These are phyloP conservation scores for Apolygus lucorum DNA, from an alignment of 1,140 invertebrate species.

Conservation along the genomic window DNA sequence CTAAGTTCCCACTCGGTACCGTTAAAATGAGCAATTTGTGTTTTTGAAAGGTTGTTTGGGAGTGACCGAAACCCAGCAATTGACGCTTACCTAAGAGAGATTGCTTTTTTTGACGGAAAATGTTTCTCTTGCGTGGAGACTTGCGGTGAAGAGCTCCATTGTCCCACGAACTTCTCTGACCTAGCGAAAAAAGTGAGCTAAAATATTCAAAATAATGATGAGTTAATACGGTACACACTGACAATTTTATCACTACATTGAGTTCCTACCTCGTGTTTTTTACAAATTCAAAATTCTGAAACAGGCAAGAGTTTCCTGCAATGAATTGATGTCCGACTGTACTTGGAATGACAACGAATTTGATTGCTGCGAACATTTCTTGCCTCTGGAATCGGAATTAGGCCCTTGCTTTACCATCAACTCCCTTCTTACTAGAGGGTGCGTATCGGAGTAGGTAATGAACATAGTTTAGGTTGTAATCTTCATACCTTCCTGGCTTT, in stretches of 20 bases:
- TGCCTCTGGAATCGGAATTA: slow-evolving; percentile 54
- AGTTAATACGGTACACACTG: no score
- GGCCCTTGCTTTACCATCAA: slow-evolving; percentile 52
- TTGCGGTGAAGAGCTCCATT: neutral
- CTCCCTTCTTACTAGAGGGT: no score
- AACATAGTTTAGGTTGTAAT: no score
- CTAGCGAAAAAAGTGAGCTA: neutral
- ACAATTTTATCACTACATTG: no score
- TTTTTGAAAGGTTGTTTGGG: neutral
- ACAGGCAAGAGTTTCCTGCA: slow-evolving; percentile 47
- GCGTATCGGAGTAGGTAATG: no score
- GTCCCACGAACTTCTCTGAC: neutral
- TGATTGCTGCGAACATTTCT: slow-evolving; percentile 56
- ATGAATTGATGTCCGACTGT: slow-evolving; percentile 47
- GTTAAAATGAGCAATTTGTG: no score
- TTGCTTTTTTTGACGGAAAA: neutral
- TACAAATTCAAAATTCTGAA: no score
- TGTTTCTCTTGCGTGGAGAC: neutral
- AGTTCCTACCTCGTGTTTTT: no score
- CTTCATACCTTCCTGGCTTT: no score
- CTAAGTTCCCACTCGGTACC: no score
- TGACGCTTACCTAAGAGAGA: neutral
- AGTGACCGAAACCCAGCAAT: neutral
- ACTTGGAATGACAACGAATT: slow-evolving; percentile 51
- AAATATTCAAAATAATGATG: neutral